Evolutionary conservation across 1,140 invertebrate genomes (phyloP).

Genomic region (Caerostris extrusa): DNA sequence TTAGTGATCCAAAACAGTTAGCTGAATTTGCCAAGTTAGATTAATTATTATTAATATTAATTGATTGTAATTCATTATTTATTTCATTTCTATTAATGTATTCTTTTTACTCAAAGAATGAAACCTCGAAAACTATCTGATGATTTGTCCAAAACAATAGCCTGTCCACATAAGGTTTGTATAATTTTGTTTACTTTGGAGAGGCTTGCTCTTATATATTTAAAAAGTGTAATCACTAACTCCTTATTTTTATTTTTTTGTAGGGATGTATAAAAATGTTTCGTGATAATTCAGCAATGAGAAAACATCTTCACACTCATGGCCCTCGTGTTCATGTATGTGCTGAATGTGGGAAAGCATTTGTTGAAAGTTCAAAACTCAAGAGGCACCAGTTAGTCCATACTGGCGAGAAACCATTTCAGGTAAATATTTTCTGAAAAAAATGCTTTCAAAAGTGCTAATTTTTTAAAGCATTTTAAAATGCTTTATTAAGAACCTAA

Average conservation of each 20-base stretch:
- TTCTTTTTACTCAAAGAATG: conserved; percentile 81
- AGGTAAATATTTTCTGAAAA: conserved; percentile 16
- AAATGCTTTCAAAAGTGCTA: background rate
- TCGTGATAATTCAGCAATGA: conserved; percentile 98
- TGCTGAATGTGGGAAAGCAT: conserved; percentile 98
- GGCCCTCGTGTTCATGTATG: conserved; percentile 98
- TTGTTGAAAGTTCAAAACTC: conserved; percentile 98
- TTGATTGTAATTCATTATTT: background rate
- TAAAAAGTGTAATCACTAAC: background rate
- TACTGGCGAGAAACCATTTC: conserved; percentile 97
- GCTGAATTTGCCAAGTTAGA: conserved; percentile 91
- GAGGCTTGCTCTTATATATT: too few species aligned
- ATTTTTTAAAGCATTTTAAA: background rate
- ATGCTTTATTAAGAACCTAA: background rate
- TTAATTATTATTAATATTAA: background rate
- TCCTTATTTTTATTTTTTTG: background rate
- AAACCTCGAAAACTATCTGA: conserved; percentile 90
- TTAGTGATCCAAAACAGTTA: conserved; percentile 95
- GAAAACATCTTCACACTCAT: conserved; percentile 98
- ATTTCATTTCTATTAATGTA: background rate
- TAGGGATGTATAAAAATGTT: conserved; percentile 95
- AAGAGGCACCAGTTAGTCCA: conserved; percentile 97
- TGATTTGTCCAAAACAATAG: conserved; percentile 91
- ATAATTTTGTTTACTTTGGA: background rate
- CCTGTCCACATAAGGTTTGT: conserved; percentile 93